Evolutionary conservation across 2,888 invertebrate genomes (phyloP), one percentile per base, ranked within the genome.

Genomic region (Caenorhabditis sinica): DNA sequence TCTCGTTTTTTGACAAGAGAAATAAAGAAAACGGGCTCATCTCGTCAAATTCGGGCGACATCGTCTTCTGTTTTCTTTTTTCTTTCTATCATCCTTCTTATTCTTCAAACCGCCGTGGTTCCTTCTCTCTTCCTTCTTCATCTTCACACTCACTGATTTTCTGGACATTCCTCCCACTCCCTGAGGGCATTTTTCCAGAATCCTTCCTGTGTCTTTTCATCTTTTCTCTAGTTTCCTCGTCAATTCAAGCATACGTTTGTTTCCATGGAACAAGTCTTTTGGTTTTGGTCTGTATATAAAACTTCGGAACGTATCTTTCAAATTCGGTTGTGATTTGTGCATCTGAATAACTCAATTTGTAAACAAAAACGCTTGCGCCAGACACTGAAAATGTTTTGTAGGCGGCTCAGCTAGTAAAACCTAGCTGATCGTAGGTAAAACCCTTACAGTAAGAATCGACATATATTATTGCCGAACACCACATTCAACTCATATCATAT

Each of bases 11-110:
- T 66, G 66, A 66, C 66, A 66, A 51, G 53, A 69, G 56, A 53
- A 20, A 69, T n/a, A 23, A n/a, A 11, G 20, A 49, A 40, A 40
- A 13, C 15, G 23, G 68, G 69, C 69, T 69, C 69, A 69, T 69
- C 69, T 69, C 69, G 56, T 69, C 69, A 69, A 56, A 69, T 56
- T 56, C 53, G 56, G 56, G 56, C 69, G 69, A 69, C 69, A 69
- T 69, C 69, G 56, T 33, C 30, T 56, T 36, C 51, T 53, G 20
- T 23, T 68, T 23, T 65, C 36, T 66, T 33, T 68, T 20, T 36
- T 36, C 51, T 68, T 68, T 53, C 36, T 33, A 68, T 68, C 68
- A 53, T 51, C 17, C 36, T 51, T 53, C 36, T 53, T 68, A 53
- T 68, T 68, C 68, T 40, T 40, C 40, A 40, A 68, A 53, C 68